These are phyloP conservation scores for Butorides virescens DNA, from an alignment of 2,113 vertebrate genomes.

Conservation along the genomic window DNA sequence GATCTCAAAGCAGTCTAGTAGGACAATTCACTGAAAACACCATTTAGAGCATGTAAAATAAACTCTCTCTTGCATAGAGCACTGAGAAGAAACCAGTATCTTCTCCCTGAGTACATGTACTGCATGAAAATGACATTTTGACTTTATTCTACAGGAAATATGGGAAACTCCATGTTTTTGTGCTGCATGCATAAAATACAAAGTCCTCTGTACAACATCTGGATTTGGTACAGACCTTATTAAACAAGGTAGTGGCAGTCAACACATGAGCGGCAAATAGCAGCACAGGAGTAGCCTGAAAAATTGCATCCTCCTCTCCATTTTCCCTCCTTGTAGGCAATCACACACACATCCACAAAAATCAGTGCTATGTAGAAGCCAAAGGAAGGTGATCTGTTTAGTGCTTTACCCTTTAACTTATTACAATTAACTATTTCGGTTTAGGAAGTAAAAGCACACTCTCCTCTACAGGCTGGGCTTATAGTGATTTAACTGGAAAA, in stretches of 20 bases:
- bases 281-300: background rate
- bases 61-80: background rate
- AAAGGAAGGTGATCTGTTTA: background rate
- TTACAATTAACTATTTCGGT: background rate
- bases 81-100: background rate
- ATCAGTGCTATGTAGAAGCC: constrained; percentile 11
- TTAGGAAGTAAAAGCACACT: background rate
- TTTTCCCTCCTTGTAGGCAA: background rate
- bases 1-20: constrained; percentile 52
- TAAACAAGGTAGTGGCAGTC: constrained; percentile 37
- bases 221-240: constrained; percentile 4
- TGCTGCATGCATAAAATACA: background rate
- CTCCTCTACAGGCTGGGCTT: background rate
- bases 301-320: constrained; percentile 19
- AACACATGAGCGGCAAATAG: background rate
- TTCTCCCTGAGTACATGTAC: background rate
- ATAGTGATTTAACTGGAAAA: background rate
- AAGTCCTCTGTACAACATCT: constrained; percentile 1
- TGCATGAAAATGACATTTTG: background rate
- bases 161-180: background rate
- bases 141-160: background rate
- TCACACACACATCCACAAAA: background rate
- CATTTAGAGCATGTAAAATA: background rate
- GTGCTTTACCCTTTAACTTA: background rate
- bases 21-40: constrained; percentile 47